Evolutionary conservation across 2,888 invertebrate species (phyloP).

Genomic region (Papilio gigon): DNA sequence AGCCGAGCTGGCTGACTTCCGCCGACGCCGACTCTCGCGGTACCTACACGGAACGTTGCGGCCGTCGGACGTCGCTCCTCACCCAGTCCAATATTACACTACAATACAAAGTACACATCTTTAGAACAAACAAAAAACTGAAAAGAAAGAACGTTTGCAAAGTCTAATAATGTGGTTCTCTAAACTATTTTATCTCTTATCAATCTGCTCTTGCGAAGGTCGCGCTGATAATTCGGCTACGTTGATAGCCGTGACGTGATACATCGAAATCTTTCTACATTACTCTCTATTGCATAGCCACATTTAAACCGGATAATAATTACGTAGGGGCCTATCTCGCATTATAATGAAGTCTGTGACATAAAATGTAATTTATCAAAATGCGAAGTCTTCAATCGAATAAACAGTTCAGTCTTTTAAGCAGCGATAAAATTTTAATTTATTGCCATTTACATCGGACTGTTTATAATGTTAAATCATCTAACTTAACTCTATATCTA

Average conservation of each 20-base stretch:
- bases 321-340: neutral
- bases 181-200: slow-evolving; percentile 75
- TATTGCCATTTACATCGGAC: neutral
- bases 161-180: slow-evolving; percentile 42
- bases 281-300: slow-evolving; percentile 22
- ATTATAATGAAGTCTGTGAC: slow-evolving; percentile 24
- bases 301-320: slow-evolving; percentile 15
- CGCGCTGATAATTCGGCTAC: slow-evolving; percentile 66
- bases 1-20: slow-evolving; percentile 67
- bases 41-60: slow-evolving; percentile 56
- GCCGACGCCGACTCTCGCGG: slow-evolving; percentile 63
- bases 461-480: neutral
- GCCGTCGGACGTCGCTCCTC: slow-evolving; percentile 41
- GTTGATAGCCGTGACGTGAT: slow-evolving; percentile 41
- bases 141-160: slow-evolving; percentile 22
- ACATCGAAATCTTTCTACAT: slow-evolving; percentile 43
- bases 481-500: neutral
- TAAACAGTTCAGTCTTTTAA: slow-evolving; percentile 12
- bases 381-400: slow-evolving; percentile 23
- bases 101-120: slow-evolving; percentile 42
- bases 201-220: slow-evolving; percentile 80
- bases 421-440: slow-evolving; percentile 11
- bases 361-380: slow-evolving; percentile 21
- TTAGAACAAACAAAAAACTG: slow-evolving; percentile 16
- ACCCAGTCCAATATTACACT: slow-evolving; percentile 11